A percentile compares a stretch with the other conserved stretches of the same genome.
These are phyloP conservation scores for Cheilosia soror DNA, from an alignment of 2,888 invertebrate genomes.

Conservation along the genomic window DNA sequence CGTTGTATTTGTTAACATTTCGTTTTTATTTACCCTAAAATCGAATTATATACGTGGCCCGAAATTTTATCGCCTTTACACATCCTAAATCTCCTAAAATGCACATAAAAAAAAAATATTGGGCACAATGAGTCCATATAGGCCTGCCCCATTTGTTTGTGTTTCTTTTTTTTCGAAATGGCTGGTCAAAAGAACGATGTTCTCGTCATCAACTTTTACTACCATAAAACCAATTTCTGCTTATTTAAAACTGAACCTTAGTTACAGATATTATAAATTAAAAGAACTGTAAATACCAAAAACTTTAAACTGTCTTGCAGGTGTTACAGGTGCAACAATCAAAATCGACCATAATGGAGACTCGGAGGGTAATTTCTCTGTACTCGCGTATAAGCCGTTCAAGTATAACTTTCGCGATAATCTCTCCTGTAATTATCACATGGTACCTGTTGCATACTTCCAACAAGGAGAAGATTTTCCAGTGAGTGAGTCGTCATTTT, in stretches of 20 bases:
- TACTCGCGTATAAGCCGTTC: conserved; percentile 90
- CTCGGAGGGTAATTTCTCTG: conserved; percentile 98
- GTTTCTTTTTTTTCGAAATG: too few species aligned
- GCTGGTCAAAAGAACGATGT: too few species aligned
- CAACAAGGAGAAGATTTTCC: conserved; percentile 90
- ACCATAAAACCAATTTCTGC: neutral
- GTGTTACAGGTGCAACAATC: conserved; percentile 97
- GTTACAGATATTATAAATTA: neutral
- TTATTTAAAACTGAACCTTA: neutral
- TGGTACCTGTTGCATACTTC: conserved; percentile 94
- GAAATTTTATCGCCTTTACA: too few species aligned
- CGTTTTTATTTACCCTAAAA: too few species aligned
- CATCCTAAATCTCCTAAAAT: too few species aligned
- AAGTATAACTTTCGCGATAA: conserved; percentile 84
- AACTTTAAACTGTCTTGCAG: conserved; percentile 84
- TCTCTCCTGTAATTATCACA: conserved; percentile 90
- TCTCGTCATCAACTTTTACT: neutral
- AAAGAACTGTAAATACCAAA: neutral
- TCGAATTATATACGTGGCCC: too few species aligned
- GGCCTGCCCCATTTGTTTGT: too few species aligned
- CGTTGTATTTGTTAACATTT: too few species aligned
- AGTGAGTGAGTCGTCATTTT: conserved; percentile 88
- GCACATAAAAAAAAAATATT: too few species aligned
- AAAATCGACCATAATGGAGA: conserved; percentile 96
- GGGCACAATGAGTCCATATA: too few species aligned